These are phyloP conservation scores for Acipenser oxyrinchus DNA, from an alignment of 2,797 vertebrate species.

Conservation along the genomic window DNA sequence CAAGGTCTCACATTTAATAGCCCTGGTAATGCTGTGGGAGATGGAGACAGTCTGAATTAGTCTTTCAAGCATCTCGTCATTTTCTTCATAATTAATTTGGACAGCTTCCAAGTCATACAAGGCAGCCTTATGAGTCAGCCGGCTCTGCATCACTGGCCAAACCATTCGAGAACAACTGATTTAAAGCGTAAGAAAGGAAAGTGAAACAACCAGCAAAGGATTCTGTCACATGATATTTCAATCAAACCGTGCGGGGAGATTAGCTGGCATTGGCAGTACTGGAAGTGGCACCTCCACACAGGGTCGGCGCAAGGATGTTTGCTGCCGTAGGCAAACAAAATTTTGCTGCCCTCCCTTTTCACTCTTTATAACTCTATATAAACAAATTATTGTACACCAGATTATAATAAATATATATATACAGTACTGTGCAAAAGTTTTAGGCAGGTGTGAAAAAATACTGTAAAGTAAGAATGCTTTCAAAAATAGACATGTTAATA, in stretches of 20 bases:
- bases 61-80: conserved; percentile 32
- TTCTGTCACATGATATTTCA: not conserved
- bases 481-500: no score
- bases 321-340: no score
- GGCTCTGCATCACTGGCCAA: conserved; percentile 9
- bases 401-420: no score
- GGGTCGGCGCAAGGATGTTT: no score
- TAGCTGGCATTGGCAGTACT: no score
- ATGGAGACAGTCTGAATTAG: conserved; percentile 35
- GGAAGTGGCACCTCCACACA: no score
- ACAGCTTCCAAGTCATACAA: conserved; percentile 28
- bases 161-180: conserved; percentile 9
- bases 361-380: no score
- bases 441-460: no score
- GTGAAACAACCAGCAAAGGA: not conserved
- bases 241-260: not conserved
- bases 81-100: conserved; percentile 50
- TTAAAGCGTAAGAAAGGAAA: not conserved
- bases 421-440: no score
- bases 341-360: no score
- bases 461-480: no score
- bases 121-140: conserved; percentile 12
- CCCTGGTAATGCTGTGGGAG: conserved; percentile 39
- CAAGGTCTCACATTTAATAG: conserved; percentile 39
- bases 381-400: no score